Base-by-base conservation (phyloP, 2,113 vertebrate genomes). In the Oostethus manadensis region DNA sequence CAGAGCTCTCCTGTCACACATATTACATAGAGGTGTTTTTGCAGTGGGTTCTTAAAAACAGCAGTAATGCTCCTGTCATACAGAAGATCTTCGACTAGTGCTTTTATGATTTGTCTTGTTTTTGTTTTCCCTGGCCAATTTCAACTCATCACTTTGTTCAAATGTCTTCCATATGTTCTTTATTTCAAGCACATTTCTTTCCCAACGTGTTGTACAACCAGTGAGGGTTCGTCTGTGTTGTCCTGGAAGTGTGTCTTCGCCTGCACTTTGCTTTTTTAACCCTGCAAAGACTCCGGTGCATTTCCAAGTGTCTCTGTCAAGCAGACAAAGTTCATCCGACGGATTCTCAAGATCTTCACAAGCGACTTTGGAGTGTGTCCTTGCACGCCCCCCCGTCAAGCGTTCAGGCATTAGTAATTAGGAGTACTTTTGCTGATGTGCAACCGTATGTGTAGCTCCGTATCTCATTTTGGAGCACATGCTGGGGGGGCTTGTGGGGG, bases 101-200 rank as follows among this genome's bases (percentile, higher is more conserved):
- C 10, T 35, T 35, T n/a, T n/a, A n/a, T n/a, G n/a, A n/a, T n/a
- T 6, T 35, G 35, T 9, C 18, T 21, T 0, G 14, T 50, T 11
- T 17, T 13, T 43, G 15, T 64, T 64, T 64, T 62, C 38, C 69
- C 54, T 58, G 54, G 40, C 60, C 60, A 58, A 59, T 60, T 67
- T 40, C 48, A 58, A 47, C 60, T 74, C 67, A 68, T 69, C 59
- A 23, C 58, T 71, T n/a, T n/a, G n/a, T 18, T 26, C 20, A 76
- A 69, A 86, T 82, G 66, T 47, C 56, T 55, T 58, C 80, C 77
- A 75, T 56, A 66, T 83, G 82, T 29, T 60, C 62, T 69, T 35
- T 63, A 65, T 72, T 51, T 45, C 10, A 45, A 40, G 17, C 49
- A 42, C 11, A 10, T 71, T 58, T 70, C 45, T 29, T 62, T 58